These are phyloP conservation scores for Catocala sponsa DNA, from an alignment of 2,888 invertebrate genomes.

Conservation along the genomic window DNA sequence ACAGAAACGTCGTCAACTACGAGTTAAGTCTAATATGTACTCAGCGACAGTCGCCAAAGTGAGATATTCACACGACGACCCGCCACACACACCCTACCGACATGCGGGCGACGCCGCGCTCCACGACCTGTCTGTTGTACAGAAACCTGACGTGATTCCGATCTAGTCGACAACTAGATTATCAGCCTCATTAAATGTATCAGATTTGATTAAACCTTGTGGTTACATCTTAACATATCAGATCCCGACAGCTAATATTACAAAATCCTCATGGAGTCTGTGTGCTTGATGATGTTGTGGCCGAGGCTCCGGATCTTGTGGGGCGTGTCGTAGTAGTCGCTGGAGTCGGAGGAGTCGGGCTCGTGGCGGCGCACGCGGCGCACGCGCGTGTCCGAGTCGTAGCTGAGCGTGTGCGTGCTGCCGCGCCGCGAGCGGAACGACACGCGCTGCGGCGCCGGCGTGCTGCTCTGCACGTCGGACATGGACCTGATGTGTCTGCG, in stretches of 20 bases:
- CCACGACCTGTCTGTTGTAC: slow-evolving; percentile 3
- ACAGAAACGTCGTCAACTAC: slow-evolving; percentile 12
- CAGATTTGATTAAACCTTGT: slow-evolving; percentile 20
- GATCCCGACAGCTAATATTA: slow-evolving; percentile 58
- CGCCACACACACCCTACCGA: slow-evolving; percentile 7
- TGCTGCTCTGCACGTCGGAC: slow-evolving; percentile 84
- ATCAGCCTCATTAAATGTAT: slow-evolving; percentile 65
- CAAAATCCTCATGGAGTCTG: slow-evolving; percentile 83
- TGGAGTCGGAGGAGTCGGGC: slow-evolving; percentile 79
- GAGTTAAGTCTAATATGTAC: slow-evolving; percentile 1
- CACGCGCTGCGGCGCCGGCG: slow-evolving; percentile 73
- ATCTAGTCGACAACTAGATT: slow-evolving; percentile 66
- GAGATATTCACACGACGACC: slow-evolving; percentile 12
- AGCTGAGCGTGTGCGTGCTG: slow-evolving; percentile 72
- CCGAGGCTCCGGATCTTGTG: slow-evolving; percentile 71
- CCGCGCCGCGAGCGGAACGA: slow-evolving; percentile 68
- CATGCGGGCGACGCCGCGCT: slow-evolving; percentile 3
- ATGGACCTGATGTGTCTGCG: slow-evolving; percentile 82
- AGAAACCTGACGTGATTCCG: slow-evolving; percentile 54
- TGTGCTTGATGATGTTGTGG: slow-evolving; percentile 78
- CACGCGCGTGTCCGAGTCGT: slow-evolving; percentile 80
- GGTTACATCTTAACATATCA: slow-evolving; percentile 43
- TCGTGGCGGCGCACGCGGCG: slow-evolving; percentile 67
- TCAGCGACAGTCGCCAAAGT: background rate
- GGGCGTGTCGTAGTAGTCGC: slow-evolving; percentile 71